Evolutionary conservation across 2,797 vertebrate genomes (phyloP), one percentile per base, ranked within the genome.

Genomic region (Myotis vivesi): DNA sequence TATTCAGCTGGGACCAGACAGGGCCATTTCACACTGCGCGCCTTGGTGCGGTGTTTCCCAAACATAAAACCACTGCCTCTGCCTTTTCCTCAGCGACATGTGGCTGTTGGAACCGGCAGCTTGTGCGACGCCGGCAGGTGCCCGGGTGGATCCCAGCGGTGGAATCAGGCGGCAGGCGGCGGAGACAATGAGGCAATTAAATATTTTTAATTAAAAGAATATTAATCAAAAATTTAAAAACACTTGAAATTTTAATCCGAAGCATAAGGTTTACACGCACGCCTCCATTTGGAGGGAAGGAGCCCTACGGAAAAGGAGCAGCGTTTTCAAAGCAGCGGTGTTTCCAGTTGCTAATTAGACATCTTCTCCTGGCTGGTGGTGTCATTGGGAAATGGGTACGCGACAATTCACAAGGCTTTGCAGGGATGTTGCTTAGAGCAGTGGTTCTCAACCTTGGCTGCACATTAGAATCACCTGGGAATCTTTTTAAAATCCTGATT

Each of bases 211-310:
- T 94, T 94, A 83, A 96, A 96, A 90, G 87, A 72, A 96, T 95
- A 92, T 93, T 92, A 83, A 96, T 97, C 85, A 94, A 88, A 95
- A 94, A 92, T 94, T 93, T 90, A 92, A 81, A 89, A 92, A 92
- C 91, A 92, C 92, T 96, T 96, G 96, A 95, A 95, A 93, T 84
- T 96, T 96, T 92, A 91, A 96, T 96, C 92, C 55, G 4, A 57
- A 80, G 92, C 96, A 92, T 94, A 82, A 77, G 77, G 89, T 64
- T 51, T 44, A 19, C 66, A 51, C 57, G 62, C 25, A 36, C 69
- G 46, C 68, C 95, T 91, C 77, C 49, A 17, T 72, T 80, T 46
- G 30, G 73, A 81, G 82, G 66, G 49, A 72, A 71, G 96, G 53
- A 72, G n/a, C 62, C 53, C 49, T 22, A 19, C 13, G 62, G 92